Conservation (phyloP, 1,140 invertebrate genomes). For the Hesperophylax magnus region DNA sequence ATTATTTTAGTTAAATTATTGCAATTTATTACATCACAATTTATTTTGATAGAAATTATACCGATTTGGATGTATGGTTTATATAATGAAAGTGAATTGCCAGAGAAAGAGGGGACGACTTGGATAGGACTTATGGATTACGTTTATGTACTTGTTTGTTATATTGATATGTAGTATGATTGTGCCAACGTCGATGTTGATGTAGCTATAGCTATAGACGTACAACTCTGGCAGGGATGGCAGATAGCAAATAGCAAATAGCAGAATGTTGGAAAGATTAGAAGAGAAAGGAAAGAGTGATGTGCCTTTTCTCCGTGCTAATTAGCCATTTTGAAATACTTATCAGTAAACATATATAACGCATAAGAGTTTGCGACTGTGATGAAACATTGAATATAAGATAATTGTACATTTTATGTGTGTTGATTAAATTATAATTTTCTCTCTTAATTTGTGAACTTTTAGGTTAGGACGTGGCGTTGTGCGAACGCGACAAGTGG, state of each 20-base stretch:
- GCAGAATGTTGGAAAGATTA: not conserved
- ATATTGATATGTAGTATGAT: slow-evolving; percentile 9
- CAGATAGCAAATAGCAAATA: too few species aligned
- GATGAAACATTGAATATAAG: slow-evolving; percentile 50
- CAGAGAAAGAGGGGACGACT: not conserved
- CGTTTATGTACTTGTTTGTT: not conserved
- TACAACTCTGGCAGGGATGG: too few species aligned
- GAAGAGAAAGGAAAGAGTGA: not conserved
- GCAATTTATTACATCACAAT: too few species aligned
- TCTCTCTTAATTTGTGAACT: slow-evolving; percentile 29
- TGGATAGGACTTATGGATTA: not conserved
- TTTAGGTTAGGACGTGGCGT: slow-evolving; percentile 30
- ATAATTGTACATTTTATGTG: slow-evolving; percentile 36
- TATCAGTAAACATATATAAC: slow-evolving; percentile 43
- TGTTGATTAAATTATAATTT: slow-evolving; percentile 41
- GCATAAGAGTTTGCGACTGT: slow-evolving; percentile 47
- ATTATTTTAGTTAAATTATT: too few species aligned
- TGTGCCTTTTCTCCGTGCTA: slow-evolving; percentile 40
- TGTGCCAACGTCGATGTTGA: slow-evolving; percentile 24
- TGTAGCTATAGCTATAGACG: too few species aligned
- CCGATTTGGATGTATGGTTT: too few species aligned
- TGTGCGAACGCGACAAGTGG: not conserved
- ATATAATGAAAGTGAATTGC: too few species aligned
- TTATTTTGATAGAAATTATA: too few species aligned
- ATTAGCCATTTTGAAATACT: slow-evolving; percentile 41